phyloP scores from a whole-genome alignment of 1,140 invertebrate species.

The Drosophila pandora region DNA sequence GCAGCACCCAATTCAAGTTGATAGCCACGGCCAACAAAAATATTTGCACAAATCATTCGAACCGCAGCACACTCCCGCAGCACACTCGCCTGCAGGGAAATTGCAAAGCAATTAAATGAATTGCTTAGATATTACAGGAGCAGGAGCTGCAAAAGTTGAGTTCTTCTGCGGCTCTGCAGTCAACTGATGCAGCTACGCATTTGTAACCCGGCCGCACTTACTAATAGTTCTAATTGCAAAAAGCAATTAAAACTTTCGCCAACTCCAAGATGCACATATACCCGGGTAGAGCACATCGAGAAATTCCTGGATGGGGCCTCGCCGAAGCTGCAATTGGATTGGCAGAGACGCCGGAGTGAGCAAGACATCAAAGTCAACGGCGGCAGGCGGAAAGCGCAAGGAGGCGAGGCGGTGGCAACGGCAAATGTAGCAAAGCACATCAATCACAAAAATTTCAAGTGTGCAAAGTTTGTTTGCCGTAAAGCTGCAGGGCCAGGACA shows the following conservation, averaged over 20 bases:
- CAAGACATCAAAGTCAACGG: slow-evolving; percentile 77
- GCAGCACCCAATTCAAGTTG: slow-evolving; percentile 13
- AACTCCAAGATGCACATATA: slow-evolving; percentile 70
- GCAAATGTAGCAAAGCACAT: slow-evolving; percentile 73
- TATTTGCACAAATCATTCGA: slow-evolving; percentile 64
- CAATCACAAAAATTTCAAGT: slow-evolving; percentile 82
- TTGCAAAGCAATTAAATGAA: slow-evolving; percentile 80
- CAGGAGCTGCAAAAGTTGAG: slow-evolving; percentile 1
- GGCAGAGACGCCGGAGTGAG: slow-evolving; percentile 36
- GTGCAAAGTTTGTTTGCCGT: slow-evolving; percentile 75
- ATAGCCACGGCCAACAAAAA: slow-evolving; percentile 44
- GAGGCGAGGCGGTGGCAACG: slow-evolving; percentile 2
- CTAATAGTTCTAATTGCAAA: slow-evolving; percentile 83
- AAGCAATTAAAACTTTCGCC: slow-evolving; percentile 81
- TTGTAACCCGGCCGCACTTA: slow-evolving; percentile 74
- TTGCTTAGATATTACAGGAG: slow-evolving; percentile 64
- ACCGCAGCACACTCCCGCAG: slow-evolving; percentile 23
- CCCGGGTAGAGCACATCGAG: slow-evolving; percentile 13
- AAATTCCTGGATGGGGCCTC: slow-evolving; percentile 38
- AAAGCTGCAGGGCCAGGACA: slow-evolving; percentile 53
- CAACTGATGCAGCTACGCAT: slow-evolving; percentile 70
- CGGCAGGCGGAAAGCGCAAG: slow-evolving; percentile 16
- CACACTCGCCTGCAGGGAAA: slow-evolving; percentile 62
- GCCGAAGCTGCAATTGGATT: slow-evolving; percentile 28
- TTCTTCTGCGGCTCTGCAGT: slow-evolving; percentile 68